phyloP scores from a whole-genome alignment of 1,140 invertebrate genomes.

The Cydia fagiglandana region DNA sequence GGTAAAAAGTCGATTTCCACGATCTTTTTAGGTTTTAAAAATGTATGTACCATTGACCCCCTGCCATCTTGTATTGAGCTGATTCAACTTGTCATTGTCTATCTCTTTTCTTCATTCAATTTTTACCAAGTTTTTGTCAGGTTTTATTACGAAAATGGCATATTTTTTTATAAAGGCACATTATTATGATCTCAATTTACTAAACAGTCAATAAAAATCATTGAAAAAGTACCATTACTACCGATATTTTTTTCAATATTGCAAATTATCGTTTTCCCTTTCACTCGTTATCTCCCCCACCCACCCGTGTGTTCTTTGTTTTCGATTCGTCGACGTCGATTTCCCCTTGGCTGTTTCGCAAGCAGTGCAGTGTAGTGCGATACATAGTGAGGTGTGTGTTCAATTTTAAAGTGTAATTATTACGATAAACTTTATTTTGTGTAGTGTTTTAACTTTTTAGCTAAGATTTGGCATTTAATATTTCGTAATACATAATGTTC shows the following conservation, averaged over 20 bases:
- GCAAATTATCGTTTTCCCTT: neutral
- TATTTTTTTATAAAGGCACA: neutral
- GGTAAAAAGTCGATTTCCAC: too few species aligned
- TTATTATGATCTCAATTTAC: neutral
- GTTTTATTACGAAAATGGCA: neutral
- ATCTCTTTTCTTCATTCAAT: constrained; percentile 1
- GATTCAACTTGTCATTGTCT: constrained; percentile 14
- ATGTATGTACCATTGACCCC: constrained; percentile 19
- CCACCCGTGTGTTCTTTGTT: constrained; percentile 26
- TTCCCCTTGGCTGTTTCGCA: constrained; percentile 15
- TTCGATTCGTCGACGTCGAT: constrained; percentile 26
- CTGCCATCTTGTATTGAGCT: constrained; percentile 23
- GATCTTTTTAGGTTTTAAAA: neutral
- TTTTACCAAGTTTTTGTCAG: neutral
- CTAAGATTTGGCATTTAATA: neutral
- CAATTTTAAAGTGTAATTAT: constrained; percentile 14
- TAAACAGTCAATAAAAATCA: neutral
- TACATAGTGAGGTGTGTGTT: constrained; percentile 30
- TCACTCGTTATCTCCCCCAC: constrained; percentile 24
- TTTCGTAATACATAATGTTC: neutral
- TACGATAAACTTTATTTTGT: constrained; percentile 14
- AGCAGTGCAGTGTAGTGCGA: constrained; percentile 16
- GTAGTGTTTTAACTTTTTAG: neutral
- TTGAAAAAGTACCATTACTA: neutral
- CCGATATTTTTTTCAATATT: neutral